Evolutionary conservation across 1,140 invertebrate species (phyloP).

Genomic region (Mamestra configurata): DNA sequence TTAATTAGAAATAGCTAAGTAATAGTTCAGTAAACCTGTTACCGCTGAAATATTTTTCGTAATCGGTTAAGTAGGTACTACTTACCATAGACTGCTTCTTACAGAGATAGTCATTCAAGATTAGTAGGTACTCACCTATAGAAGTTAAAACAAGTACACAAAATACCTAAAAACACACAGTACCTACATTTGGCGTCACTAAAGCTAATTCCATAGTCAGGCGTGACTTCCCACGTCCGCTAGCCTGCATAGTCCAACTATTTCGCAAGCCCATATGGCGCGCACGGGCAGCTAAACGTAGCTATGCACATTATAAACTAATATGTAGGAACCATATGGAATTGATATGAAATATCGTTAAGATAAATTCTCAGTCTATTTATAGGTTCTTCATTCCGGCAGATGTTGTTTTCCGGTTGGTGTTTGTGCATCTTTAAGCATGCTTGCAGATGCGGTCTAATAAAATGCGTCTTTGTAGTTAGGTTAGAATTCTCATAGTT

Average conservation of each 20-base stretch:
- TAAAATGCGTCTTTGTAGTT: neutral
- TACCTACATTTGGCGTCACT: neutral
- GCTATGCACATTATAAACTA: conserved; percentile 23
- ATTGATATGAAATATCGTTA: conserved; percentile 8
- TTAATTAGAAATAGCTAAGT: too few relatives aligned
- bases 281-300: neutral
- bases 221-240: conserved; percentile 26
- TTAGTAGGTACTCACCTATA: too few relatives aligned
- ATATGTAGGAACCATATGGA: neutral
- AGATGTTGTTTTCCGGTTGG: conserved; percentile 1
- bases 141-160: neutral
- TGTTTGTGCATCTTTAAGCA: neutral
- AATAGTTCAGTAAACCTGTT: too few relatives aligned
- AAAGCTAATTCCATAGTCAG: neutral
- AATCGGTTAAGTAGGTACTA: too few relatives aligned
- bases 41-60: too few relatives aligned
- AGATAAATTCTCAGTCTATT: conserved; percentile 19
- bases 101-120: too few relatives aligned
- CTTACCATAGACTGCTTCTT: too few relatives aligned
- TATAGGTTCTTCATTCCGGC: conserved; percentile 15
- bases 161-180: neutral
- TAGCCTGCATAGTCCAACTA: conserved; percentile 17
- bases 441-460: neutral
- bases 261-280: conserved; percentile 47
- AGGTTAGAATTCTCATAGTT: too few relatives aligned